Percentiles rank a stretch among this genome's conserved stretches.
Evolutionary conservation across 2,888 invertebrate species (phyloP).

Genomic region (Pristionchus arcanus): DNA sequence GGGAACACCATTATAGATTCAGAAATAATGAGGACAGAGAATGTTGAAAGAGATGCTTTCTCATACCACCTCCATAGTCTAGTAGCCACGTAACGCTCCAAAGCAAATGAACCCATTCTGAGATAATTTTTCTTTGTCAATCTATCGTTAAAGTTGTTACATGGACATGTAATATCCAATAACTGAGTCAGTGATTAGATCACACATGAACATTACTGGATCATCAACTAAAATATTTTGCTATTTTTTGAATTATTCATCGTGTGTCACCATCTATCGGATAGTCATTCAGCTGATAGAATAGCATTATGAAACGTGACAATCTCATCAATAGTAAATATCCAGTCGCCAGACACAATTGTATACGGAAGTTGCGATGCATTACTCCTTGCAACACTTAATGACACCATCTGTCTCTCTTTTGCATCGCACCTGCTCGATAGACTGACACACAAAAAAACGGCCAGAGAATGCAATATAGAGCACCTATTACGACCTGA

Average conservation of each 20-base stretch:
- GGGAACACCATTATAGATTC: not conserved
- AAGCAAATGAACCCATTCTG: slow-evolving; percentile 21
- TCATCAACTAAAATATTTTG: not conserved
- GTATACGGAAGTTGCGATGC: slow-evolving; percentile 29
- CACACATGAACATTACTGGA: not conserved
- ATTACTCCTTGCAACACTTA: not conserved
- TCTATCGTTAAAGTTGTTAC: not conserved
- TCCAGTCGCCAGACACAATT: slow-evolving; percentile 10
- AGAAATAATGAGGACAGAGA: not conserved
- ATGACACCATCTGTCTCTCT: not conserved
- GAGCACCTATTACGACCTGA: not conserved
- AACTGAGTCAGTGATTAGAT: not conserved
- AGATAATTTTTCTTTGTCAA: not conserved
- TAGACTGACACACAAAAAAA: not conserved
- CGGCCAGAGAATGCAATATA: not conserved
- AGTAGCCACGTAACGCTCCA: slow-evolving; percentile 1
- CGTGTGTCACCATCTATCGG: not conserved
- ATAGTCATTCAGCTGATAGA: not conserved
- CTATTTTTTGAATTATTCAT: not conserved
- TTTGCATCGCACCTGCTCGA: not conserved
- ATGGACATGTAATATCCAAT: slow-evolving; percentile 8
- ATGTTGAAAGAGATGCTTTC: not conserved
- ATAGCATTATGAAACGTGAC: not conserved
- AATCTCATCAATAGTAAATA: not conserved
- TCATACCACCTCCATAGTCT: slow-evolving; percentile 3